A percentile compares a stretch with the other conserved stretches of the same genome.
phyloP scores from a whole-genome alignment of 2,113 vertebrate genomes.

The Heterocephalus glaber region DNA sequence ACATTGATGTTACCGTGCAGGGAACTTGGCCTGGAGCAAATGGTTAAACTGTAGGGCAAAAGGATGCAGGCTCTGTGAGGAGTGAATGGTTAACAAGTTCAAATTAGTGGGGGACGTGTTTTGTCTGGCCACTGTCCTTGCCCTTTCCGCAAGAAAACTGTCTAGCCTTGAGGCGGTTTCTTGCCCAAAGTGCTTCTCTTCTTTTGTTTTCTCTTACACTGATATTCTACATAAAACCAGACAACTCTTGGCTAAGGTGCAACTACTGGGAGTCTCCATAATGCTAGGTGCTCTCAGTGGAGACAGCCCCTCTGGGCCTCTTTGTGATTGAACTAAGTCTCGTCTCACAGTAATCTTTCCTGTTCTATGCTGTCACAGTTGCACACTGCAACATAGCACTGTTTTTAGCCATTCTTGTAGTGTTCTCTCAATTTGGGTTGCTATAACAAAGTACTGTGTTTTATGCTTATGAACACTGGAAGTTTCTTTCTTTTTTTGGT shows the following conservation, averaged over 20 bases:
- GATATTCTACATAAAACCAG: neutral
- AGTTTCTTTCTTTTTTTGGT: neutral
- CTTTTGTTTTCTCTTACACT: neutral
- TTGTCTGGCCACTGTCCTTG: too few species aligned
- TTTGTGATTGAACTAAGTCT: neutral
- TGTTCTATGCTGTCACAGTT: neutral
- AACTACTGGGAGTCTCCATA: neutral
- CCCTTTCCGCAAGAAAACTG: neutral
- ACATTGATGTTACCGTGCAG: neutral
- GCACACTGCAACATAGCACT: neutral
- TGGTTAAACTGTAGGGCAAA: neutral
- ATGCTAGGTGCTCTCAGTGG: neutral
- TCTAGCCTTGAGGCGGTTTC: neutral
- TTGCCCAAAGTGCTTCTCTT: neutral
- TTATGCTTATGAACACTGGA: neutral
- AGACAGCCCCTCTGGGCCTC: neutral
- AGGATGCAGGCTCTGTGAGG: neutral
- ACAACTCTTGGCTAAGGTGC: neutral
- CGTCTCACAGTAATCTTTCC: too few species aligned
- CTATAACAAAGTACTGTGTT: neutral
- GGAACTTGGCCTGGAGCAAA: neutral
- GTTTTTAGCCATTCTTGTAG: neutral
- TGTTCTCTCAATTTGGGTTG: neutral
- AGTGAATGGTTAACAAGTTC: neutral
- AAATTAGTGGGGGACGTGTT: neutral